phyloP scores from a whole-genome alignment of 2,113 vertebrate genomes.

The Machaerirhynchus nigripectus region DNA sequence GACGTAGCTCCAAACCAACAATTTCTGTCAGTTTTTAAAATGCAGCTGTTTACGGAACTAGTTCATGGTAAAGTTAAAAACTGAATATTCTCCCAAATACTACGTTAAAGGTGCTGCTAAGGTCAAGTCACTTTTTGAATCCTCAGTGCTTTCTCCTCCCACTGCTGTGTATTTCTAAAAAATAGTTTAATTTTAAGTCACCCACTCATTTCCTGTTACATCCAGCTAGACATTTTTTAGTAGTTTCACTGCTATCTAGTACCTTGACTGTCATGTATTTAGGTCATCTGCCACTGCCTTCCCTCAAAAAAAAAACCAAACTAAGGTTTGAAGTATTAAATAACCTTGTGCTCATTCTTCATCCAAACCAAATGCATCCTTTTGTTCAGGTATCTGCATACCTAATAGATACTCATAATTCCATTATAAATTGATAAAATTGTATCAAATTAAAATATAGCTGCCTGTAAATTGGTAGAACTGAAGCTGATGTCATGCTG shows the following conservation, averaged over 20 bases:
- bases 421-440: background rate
- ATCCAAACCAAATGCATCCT: background rate
- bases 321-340: background rate
- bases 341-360: background rate
- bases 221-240: background rate
- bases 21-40: background rate
- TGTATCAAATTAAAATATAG: background rate
- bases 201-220: conserved; percentile 18
- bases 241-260: background rate
- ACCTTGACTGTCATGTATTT: conserved; percentile 3
- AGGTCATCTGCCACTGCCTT: background rate
- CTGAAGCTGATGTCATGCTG: background rate
- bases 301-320: background rate
- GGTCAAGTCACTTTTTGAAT: background rate
- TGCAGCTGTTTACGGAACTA: background rate
- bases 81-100: background rate
- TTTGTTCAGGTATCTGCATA: conserved; percentile 6
- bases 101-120: background rate
- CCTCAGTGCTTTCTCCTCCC: background rate
- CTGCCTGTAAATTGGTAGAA: background rate
- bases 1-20: background rate
- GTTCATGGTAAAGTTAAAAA: background rate
- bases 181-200: conserved; percentile 26
- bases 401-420: background rate
- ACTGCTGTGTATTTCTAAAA: background rate